Evolutionary conservation across 2,797 vertebrate genomes (phyloP).

Genomic region (Rhynchonycteris naso): DNA sequence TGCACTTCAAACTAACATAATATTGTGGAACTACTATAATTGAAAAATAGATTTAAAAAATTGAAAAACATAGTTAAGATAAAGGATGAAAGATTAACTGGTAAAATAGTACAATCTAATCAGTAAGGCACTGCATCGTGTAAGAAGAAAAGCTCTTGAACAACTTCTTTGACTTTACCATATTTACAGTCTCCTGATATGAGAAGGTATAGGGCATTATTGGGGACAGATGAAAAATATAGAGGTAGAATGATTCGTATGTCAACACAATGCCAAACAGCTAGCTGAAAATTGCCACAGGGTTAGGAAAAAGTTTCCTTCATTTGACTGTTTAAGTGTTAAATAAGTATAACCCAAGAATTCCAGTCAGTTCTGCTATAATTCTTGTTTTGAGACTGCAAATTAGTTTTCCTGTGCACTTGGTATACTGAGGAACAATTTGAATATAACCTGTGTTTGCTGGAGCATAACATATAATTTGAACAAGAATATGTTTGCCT

Average conservation of each 20-base stretch:
- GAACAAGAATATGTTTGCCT: neutral
- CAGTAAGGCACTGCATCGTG: neutral
- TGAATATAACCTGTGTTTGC: neutral
- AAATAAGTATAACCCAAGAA: neutral
- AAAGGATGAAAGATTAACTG: neutral
- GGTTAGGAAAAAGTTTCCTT: neutral
- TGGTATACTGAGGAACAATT: neutral
- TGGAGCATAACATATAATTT: neutral
- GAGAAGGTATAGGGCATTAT: neutral
- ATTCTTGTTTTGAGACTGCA: neutral
- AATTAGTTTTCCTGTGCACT: neutral
- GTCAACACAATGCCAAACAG: neutral
- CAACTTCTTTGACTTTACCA: neutral
- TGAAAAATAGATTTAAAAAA: neutral
- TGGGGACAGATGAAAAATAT: neutral
- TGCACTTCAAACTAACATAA: neutral
- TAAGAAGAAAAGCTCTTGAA: neutral
- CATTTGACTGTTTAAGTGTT: neutral
- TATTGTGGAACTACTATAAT: neutral
- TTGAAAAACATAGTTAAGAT: neutral
- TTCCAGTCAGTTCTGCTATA: neutral
- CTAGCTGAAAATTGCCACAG: neutral
- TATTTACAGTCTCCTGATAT: neutral
- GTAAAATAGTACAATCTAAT: neutral
- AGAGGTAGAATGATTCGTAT: neutral